These are phyloP conservation scores for Eleginops maclovinus DNA, from an alignment of 2,113 vertebrate species.

Conservation along the genomic window DNA sequence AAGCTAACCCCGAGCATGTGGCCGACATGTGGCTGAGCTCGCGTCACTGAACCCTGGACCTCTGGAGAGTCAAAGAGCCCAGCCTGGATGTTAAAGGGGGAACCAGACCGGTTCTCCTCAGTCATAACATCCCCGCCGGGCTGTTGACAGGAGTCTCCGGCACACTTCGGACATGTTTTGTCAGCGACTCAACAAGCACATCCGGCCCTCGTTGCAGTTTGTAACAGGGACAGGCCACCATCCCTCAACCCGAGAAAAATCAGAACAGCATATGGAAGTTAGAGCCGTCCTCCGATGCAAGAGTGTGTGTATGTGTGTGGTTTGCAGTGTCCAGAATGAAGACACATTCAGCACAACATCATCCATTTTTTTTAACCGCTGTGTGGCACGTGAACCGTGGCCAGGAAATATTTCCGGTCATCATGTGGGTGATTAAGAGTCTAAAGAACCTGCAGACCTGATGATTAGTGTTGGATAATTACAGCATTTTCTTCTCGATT, in stretches of 20 bases:
- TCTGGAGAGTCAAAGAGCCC: conserved; percentile 35
- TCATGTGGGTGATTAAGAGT: background rate
- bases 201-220: conserved; percentile 32
- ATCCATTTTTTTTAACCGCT: conserved; percentile 34
- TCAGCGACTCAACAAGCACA: conserved; percentile 53
- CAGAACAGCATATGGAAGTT: conserved; percentile 43
- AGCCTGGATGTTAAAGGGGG: conserved; percentile 33
- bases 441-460: background rate
- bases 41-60: conserved; percentile 33
- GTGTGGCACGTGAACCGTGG: background rate
- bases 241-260: conserved; percentile 37
- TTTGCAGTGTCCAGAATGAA: conserved; percentile 21
- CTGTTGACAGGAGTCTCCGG: conserved; percentile 66
- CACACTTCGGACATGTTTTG: conserved; percentile 54
- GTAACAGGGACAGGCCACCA: conserved; percentile 24
- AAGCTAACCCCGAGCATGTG: conserved; percentile 59
- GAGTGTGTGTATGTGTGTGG: conserved; percentile 26
- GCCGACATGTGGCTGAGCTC: conserved; percentile 48
- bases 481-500: background rate
- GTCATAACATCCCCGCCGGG: conserved; percentile 64
- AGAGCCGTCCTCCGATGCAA: conserved; percentile 1
- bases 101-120: conserved; percentile 26
- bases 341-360: conserved; percentile 11
- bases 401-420: conserved; percentile 18
- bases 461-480: background rate